phyloP scores from a whole-genome alignment of 2,797 vertebrate species.

The Channallabes apus region DNA sequence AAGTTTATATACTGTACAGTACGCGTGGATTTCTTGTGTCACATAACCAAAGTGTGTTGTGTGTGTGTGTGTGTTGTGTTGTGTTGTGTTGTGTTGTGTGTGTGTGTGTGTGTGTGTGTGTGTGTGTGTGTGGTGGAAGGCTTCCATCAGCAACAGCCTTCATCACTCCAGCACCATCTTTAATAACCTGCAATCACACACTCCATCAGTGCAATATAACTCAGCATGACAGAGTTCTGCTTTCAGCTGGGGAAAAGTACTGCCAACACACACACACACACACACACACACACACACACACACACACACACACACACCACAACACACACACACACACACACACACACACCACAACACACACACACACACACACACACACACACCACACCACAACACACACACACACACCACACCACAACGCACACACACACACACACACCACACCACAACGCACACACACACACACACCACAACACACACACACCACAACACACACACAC shows the following conservation, averaged over 20 bases:
- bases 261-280: conserved; percentile 5
- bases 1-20: not conserved
- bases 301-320: too few species aligned
- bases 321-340: too few species aligned
- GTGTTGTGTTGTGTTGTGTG: conserved; percentile 1
- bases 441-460: too few species aligned
- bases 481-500: too few species aligned
- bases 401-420: too few species aligned
- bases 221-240: conserved; percentile 79
- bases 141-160: conserved; percentile 66
- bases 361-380: too few species aligned
- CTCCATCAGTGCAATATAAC: conserved; percentile 75
- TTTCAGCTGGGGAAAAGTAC: conserved; percentile 64
- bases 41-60: not conserved
- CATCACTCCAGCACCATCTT: conserved; percentile 64
- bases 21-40: not conserved
- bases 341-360: too few species aligned
- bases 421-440: too few species aligned
- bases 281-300: conserved; percentile 16
- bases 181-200: conserved; percentile 66
- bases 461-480: too few species aligned
- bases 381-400: too few species aligned
- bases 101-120: conserved; percentile 2
- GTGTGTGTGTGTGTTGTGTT: not conserved
- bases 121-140: conserved; percentile 58